phyloP scores from a whole-genome alignment of 2,113 vertebrate genomes.

The Serinus canaria region DNA sequence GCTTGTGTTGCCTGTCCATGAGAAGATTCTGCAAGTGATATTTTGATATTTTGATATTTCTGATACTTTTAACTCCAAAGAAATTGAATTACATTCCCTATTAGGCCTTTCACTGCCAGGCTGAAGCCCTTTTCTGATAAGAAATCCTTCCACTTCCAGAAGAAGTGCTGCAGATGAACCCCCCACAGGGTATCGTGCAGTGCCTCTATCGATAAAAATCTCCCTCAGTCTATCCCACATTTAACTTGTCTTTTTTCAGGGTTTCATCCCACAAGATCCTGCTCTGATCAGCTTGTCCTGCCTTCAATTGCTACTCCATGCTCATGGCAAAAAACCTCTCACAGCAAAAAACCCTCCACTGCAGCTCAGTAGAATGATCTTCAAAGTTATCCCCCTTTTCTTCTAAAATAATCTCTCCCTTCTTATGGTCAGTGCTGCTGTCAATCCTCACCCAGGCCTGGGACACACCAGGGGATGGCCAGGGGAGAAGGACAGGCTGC shows the following conservation, averaged over 20 bases:
- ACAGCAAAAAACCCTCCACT: neutral
- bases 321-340: neutral
- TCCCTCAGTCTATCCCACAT: neutral
- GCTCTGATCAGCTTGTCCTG: neutral
- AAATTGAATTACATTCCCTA: neutral
- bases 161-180: neutral
- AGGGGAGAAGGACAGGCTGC: neutral
- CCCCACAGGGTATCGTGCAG: neutral
- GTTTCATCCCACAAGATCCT: neutral
- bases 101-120: neutral
- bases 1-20: neutral
- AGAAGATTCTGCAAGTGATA: neutral
- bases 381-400: neutral
- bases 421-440: neutral
- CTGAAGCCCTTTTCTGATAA: neutral
- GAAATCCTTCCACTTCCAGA: neutral
- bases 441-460: neutral
- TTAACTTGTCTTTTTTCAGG: neutral
- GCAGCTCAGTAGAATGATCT: neutral
- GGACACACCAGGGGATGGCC: neutral
- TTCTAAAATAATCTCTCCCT: neutral
- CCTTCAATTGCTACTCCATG: neutral
- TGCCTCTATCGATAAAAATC: neutral
- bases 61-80: neutral
- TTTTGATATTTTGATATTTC: too few relatives aligned